A percentile compares a stretch with the other conserved stretches of the same genome.
Evolutionary conservation across 2,113 vertebrate species (phyloP).

Genomic region (Phyllopteryx taeniolatus): DNA sequence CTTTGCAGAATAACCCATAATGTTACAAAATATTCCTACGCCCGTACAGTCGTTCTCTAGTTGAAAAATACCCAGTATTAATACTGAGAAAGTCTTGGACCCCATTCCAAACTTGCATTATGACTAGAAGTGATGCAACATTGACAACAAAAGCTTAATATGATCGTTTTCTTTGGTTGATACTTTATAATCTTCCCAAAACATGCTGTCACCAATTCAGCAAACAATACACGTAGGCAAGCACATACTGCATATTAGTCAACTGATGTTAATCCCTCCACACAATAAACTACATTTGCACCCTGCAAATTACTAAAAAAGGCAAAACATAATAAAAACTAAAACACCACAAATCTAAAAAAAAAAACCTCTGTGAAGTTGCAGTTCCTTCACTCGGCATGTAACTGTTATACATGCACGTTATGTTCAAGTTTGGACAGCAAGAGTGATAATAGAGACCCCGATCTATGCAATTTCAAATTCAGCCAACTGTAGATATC

Average conservation of each 20-base stretch:
- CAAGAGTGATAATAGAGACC: neutral
- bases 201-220: neutral
- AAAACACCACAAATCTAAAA: neutral
- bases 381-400: neutral
- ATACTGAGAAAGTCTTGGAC: neutral
- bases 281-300: slow-evolving; percentile 14
- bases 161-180: slow-evolving; percentile 42
- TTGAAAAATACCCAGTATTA: slow-evolving; percentile 8
- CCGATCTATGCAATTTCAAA: neutral
- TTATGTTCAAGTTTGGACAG: neutral
- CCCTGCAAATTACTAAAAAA: slow-evolving; percentile 17
- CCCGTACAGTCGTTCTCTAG: neutral
- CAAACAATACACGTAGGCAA: slow-evolving; percentile 9
- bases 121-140: slow-evolving; percentile 11
- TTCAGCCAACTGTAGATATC: slow-evolving; percentile 7
- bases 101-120: slow-evolving; percentile 15
- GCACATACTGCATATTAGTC: neutral
- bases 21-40: neutral
- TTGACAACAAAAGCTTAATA: neutral
- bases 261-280: neutral
- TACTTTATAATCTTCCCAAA: slow-evolving; percentile 9
- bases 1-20: slow-evolving; percentile 24
- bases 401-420: neutral
- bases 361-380: slow-evolving; percentile 1
- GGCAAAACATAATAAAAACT: neutral